phyloP scores from a whole-genome alignment of 2,888 invertebrate species.

The Morpho achilles region DNA sequence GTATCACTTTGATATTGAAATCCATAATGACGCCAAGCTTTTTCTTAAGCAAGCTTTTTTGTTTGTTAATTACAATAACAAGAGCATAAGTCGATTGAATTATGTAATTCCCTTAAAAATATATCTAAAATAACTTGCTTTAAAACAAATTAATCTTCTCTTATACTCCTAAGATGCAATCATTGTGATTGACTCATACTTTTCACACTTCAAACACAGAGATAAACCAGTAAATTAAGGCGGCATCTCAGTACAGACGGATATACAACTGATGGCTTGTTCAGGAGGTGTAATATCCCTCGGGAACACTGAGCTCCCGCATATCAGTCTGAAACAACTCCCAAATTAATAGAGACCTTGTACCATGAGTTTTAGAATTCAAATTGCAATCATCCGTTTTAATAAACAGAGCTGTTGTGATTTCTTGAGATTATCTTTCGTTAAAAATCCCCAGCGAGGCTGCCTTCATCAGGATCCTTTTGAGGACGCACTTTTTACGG shows the following conservation, averaged over 20 bases:
- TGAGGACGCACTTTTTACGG: conserved; percentile 30
- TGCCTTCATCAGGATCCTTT: conserved; percentile 32
- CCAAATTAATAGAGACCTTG: conserved; percentile 16
- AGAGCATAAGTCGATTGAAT: too few species aligned
- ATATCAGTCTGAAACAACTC: conserved; percentile 20
- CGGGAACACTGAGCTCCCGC: conserved; percentile 28
- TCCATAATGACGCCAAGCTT: too few species aligned
- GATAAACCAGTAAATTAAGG: conserved; percentile 32
- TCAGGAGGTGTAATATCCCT: conserved; percentile 36
- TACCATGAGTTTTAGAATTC: background rate
- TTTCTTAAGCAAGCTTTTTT: too few species aligned
- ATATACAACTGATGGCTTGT: conserved; percentile 33
- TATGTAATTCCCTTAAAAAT: too few species aligned
- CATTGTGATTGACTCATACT: background rate
- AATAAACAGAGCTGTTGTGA: conserved; percentile 34
- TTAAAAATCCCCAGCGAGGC: conserved; percentile 34
- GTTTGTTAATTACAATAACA: too few species aligned
- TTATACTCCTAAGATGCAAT: background rate
- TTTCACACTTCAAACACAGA: conserved; percentile 13
- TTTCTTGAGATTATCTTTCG: conserved; percentile 38
- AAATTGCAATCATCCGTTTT: background rate
- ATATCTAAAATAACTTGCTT: too few species aligned
- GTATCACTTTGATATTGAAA: too few species aligned
- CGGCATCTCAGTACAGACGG: conserved; percentile 28
- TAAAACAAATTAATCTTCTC: too few species aligned